Conservation (phyloP, 2,113 vertebrate genomes). For the Zosterops lateralis region DNA sequence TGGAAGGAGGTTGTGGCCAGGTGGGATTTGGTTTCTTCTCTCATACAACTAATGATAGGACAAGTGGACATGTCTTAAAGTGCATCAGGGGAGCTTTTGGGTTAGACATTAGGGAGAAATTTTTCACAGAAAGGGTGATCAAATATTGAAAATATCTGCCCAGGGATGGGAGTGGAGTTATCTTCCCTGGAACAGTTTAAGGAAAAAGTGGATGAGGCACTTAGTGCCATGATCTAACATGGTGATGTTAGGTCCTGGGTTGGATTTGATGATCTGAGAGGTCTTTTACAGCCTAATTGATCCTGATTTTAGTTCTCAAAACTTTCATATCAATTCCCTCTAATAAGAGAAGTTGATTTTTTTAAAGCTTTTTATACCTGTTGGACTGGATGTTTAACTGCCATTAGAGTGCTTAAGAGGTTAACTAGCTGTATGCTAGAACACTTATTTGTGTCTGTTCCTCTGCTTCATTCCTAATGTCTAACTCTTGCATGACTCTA, state of each 20-base stretch:
- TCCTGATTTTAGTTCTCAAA: not conserved
- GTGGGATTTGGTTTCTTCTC: not conserved
- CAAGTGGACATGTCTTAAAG: not conserved
- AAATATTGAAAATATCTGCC: not conserved
- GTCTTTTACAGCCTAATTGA: not conserved
- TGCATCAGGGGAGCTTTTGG: not conserved
- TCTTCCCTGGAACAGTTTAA: not conserved
- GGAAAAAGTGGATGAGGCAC: not conserved
- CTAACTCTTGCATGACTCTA: not conserved
- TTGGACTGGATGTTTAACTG: not conserved
- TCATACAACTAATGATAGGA: not conserved
- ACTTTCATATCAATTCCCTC: not conserved
- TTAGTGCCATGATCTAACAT: not conserved
- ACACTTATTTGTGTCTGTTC: not conserved
- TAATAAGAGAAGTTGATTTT: not conserved
- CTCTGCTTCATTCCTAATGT: not conserved
- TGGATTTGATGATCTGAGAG: not conserved
- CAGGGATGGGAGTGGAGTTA: not conserved
- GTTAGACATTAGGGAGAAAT: no score
- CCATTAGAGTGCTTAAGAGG: not conserved
- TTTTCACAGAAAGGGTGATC: not conserved
- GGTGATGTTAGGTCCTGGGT: not conserved
- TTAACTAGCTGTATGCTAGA: not conserved
- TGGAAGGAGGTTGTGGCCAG: not conserved
- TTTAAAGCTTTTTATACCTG: not conserved